Percentiles rank a stretch among this genome's conserved stretches.
These are phyloP conservation scores for Chinchilla lanigera DNA, from an alignment of 2,113 vertebrate genomes.

Conservation along the genomic window DNA sequence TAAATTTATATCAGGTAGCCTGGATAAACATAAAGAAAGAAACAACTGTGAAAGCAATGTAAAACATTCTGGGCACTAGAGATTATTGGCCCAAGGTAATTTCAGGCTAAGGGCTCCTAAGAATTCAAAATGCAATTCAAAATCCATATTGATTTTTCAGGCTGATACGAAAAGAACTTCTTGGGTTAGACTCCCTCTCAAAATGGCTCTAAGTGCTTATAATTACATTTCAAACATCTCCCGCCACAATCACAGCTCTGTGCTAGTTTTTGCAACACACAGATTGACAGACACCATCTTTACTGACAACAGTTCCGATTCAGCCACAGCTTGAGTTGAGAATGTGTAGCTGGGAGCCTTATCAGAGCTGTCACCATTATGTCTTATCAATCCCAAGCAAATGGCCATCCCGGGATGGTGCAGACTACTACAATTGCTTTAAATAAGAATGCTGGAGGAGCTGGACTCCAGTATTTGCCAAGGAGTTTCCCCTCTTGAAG, in stretches of 20 bases:
- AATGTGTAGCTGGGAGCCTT: conserved; percentile 55
- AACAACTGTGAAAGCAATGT: not conserved
- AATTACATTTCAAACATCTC: conserved; percentile 79
- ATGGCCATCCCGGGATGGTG: not conserved
- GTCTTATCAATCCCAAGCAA: conserved; percentile 74
- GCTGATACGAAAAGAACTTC: conserved; percentile 54
- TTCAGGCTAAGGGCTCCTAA: conserved; percentile 39
- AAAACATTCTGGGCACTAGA: not conserved
- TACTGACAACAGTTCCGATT: conserved; percentile 64
- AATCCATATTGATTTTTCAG: conserved; percentile 67
- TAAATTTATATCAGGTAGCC: not conserved
- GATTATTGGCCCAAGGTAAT: conserved; percentile 32
- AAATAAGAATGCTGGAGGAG: conserved; percentile 40
- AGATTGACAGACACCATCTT: conserved; percentile 66
- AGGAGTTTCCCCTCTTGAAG: not conserved
- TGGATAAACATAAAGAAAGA: conserved; percentile 14
- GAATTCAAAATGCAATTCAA: conserved; percentile 62
- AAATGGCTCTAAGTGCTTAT: conserved; percentile 67
- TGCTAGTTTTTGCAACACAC: conserved; percentile 45
- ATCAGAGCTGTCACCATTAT: conserved; percentile 64
- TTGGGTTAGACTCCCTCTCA: conserved; percentile 48
- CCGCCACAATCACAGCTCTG: conserved; percentile 60
- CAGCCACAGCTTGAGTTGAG: conserved; percentile 39
- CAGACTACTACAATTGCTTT: conserved; percentile 8
- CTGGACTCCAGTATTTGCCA: not conserved